A percentile compares a stretch with the other conserved stretches of the same genome.
Evolutionary conservation across 2,113 vertebrate genomes (phyloP).

Genomic region (Penelope pileata): DNA sequence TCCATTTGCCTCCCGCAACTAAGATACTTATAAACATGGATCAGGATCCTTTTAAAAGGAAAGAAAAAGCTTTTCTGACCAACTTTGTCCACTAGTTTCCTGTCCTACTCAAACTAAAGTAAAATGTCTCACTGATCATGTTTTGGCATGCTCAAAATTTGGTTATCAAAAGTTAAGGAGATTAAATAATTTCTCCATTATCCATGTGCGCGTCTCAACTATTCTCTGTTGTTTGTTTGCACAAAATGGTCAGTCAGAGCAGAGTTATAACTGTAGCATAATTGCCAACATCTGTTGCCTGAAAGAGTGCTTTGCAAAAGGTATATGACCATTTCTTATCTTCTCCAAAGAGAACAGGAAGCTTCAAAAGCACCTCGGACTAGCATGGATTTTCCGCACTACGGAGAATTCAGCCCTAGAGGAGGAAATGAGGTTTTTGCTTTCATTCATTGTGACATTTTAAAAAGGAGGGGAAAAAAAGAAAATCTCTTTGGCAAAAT

Average conservation of each 20-base stretch:
- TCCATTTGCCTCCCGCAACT: too few species aligned
- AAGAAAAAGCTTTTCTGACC: background rate
- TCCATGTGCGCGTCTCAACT: background rate
- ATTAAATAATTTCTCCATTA: background rate
- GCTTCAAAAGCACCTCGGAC: background rate
- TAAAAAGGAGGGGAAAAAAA: background rate
- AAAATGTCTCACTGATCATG: background rate
- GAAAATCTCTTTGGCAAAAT: background rate
- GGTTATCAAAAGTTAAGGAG: background rate
- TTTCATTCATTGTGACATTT: background rate
- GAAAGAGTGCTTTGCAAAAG: background rate
- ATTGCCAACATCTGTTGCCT: background rate
- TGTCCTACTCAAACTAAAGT: background rate
- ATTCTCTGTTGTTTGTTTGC: background rate
- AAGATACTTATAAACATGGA: too few species aligned
- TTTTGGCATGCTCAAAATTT: background rate
- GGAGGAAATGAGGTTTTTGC: background rate
- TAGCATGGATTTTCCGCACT: background rate
- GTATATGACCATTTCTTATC: background rate
- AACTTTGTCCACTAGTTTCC: background rate
- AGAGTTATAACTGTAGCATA: background rate
- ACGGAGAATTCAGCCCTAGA: background rate
- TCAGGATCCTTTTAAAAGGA: background rate
- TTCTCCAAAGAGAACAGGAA: background rate
- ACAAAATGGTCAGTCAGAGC: background rate